Percentiles rank a stretch among this genome's conserved stretches.
These are phyloP conservation scores for Sminthurinus aureus DNA, from an alignment of 2,888 invertebrate genomes.

Conservation along the genomic window DNA sequence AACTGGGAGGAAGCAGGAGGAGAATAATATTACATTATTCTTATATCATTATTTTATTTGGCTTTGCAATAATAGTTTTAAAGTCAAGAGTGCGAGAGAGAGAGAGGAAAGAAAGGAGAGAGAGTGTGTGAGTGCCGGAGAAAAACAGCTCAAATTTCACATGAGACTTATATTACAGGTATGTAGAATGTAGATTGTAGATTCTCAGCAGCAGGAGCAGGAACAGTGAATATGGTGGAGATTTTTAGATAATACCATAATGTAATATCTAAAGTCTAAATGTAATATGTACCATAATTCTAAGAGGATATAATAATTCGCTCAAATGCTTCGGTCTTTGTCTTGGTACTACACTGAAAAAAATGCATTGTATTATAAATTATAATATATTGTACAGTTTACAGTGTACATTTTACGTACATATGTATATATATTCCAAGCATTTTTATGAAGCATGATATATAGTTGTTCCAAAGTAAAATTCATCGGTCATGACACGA, in stretches of 20 bases:
- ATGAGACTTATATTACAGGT: not conserved
- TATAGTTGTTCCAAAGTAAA: not conserved
- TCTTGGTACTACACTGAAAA: too few relatives aligned
- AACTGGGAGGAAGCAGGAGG: not conserved
- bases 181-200: not conserved
- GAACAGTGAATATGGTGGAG: not conserved
- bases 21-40: not conserved
- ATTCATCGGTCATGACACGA: not conserved
- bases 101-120: too few relatives aligned
- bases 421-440: not conserved
- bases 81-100: not conserved
- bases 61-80: not conserved
- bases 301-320: conserved; percentile 3
- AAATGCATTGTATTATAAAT: too few relatives aligned
- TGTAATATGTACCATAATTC: too few relatives aligned
- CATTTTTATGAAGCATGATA: not conserved
- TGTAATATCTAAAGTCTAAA: not conserved
- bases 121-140: not conserved
- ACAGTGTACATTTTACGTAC: not conserved
- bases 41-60: not conserved
- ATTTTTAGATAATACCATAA: not conserved
- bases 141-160: not conserved
- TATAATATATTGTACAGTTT: not conserved
- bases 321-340: conserved; percentile 15
- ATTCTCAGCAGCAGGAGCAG: too few relatives aligned